Conservation (phyloP, 2,888 invertebrate genomes). For the Drosophila limbata region DNA sequence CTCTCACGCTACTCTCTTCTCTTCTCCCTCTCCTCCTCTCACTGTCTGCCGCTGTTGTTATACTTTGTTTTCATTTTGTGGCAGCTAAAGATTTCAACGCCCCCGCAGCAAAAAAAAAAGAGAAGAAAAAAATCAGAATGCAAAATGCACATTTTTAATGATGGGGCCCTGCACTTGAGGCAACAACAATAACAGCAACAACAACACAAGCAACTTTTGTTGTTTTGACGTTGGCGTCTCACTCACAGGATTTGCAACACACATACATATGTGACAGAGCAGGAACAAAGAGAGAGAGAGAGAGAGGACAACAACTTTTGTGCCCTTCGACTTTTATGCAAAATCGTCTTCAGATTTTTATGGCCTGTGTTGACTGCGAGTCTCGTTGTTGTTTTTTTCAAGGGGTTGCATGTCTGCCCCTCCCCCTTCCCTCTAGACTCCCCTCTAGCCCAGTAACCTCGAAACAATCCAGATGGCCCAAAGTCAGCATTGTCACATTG, state of each 20-base stretch:
- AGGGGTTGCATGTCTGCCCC: constrained; percentile 43
- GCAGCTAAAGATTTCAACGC: constrained; percentile 61
- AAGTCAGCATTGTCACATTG: constrained; percentile 7
- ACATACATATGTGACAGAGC: constrained; percentile 15
- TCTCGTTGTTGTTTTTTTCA: constrained; percentile 13
- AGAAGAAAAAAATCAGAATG: constrained; percentile 30
- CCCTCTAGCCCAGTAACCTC: constrained; percentile 71
- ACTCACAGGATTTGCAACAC: constrained; percentile 50
- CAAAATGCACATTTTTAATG: constrained; percentile 78
- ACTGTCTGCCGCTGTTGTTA: constrained; percentile 27
- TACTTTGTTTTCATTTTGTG: constrained; percentile 65
- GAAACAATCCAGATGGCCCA: constrained; percentile 60
- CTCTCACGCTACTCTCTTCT: neutral
- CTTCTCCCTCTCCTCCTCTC: constrained; percentile 19
- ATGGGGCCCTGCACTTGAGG: constrained; percentile 73
- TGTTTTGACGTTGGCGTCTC: constrained; percentile 69
- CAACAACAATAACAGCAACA: constrained; percentile 40
- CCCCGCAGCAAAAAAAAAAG: constrained; percentile 45
- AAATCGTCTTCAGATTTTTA: constrained; percentile 59
- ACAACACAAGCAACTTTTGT: constrained; percentile 43
- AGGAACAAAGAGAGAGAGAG: neutral
- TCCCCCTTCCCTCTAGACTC: neutral
- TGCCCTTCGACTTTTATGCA: constrained; percentile 76
- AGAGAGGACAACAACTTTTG: constrained; percentile 8
- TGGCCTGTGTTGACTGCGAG: constrained; percentile 64